phyloP scores from a whole-genome alignment of 1,140 invertebrate genomes.

The Notospermus geniculatus region DNA sequence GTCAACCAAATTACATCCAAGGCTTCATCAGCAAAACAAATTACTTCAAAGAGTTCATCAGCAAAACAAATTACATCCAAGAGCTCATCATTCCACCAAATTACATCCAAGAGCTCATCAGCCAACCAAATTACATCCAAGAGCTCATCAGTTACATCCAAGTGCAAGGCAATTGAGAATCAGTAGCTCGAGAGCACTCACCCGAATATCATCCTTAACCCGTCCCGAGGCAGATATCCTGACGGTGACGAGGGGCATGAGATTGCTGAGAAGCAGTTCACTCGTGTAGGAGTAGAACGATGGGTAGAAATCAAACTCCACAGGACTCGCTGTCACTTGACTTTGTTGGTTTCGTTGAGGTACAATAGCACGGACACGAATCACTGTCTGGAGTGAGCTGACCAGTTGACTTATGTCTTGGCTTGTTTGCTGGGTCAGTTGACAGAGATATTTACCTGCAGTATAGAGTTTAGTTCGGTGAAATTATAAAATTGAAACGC shows the following conservation, averaged over 20 bases:
- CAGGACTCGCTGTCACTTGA: conserved; percentile 29
- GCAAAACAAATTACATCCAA: neutral
- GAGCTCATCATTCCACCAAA: neutral
- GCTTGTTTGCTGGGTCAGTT: conserved; percentile 22
- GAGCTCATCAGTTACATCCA: neutral
- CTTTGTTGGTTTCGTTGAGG: conserved; percentile 28
- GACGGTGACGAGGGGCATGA: conserved; percentile 31
- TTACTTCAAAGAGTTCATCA: neutral
- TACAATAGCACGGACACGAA: conserved; percentile 33
- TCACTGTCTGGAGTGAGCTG: conserved; percentile 35
- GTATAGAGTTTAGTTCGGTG: no score
- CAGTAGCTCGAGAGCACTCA: no score
- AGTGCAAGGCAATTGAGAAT: conserved; percentile 9
- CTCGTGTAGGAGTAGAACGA: conserved; percentile 47
- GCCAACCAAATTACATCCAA: neutral
- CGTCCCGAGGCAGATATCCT: conserved; percentile 32
- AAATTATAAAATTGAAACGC: no score
- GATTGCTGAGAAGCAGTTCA: conserved; percentile 42
- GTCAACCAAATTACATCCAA: no score
- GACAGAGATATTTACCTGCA: conserved; percentile 42
- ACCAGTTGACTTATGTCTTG: conserved; percentile 24
- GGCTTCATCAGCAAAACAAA: no score
- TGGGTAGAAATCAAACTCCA: conserved; percentile 43
- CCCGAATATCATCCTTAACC: conserved; percentile 36
- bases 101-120: neutral